Conservation (phyloP, 2,888 invertebrate genomes). For the Tolmerus cingulatus region DNA sequence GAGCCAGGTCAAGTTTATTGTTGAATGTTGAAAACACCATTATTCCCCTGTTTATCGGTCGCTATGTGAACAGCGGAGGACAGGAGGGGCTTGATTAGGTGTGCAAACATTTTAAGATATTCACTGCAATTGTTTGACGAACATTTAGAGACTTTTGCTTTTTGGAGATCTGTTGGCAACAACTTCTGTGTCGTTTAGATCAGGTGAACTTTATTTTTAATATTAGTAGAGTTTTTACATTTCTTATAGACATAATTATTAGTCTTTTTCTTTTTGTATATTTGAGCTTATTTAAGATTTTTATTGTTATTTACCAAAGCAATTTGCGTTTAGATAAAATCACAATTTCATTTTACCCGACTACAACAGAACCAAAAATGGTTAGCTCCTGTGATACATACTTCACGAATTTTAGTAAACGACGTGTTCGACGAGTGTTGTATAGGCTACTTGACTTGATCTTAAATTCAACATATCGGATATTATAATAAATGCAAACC, state of each 20-base stretch:
- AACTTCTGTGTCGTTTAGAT: not conserved
- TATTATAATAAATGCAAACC: too few species aligned
- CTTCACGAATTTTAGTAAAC: too few species aligned
- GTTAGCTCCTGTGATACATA: too few species aligned
- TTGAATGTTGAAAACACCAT: not conserved
- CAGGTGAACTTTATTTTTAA: not conserved
- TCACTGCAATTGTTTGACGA: not conserved
- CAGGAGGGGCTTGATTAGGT: not conserved
- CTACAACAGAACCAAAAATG: too few species aligned
- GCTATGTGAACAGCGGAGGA: not conserved
- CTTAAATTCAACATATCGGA: too few species aligned
- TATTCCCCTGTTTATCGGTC: not conserved
- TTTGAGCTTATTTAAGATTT: too few species aligned
- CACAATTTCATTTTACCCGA: too few species aligned
- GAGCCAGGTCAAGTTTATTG: not conserved
- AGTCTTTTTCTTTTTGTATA: not conserved
- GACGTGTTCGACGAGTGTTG: too few species aligned
- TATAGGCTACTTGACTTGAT: too few species aligned
- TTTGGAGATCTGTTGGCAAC: not conserved
- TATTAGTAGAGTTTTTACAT: not conserved
- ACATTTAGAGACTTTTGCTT: not conserved
- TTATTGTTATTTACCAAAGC: too few species aligned
- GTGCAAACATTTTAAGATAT: not conserved
- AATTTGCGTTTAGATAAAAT: too few species aligned
- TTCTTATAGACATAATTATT: too few species aligned